Percentiles rank a stretch among this genome's conserved stretches.
Conservation (phyloP, 2,797 vertebrate genomes). For the Channa striata region DNA sequence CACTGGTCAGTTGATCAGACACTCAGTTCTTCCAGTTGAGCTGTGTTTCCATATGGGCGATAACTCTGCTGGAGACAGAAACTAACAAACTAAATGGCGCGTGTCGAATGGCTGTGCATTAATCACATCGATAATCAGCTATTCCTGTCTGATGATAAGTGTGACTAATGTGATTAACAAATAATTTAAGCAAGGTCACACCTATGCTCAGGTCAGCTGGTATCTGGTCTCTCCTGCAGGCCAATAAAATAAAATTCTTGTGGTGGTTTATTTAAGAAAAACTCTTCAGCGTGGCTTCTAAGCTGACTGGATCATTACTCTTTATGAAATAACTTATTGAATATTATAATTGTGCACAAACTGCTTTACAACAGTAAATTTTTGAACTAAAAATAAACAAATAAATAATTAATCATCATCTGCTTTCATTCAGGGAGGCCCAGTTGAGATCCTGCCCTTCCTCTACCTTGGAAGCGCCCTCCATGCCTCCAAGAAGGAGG, state of each 20-base stretch:
- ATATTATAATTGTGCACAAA: conserved; percentile 14
- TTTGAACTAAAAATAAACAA: no score
- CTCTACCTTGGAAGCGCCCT: conserved; percentile 88
- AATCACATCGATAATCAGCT: conserved; percentile 48
- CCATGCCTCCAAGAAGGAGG: conserved; percentile 87
- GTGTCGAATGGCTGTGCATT: conserved; percentile 26
- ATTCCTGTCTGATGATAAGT: conserved; percentile 23
- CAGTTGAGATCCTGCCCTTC: conserved; percentile 89
- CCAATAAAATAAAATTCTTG: conserved; percentile 30
- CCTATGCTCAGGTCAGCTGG: conserved; percentile 41
- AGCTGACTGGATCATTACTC: conserved; percentile 16
- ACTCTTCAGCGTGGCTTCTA: neutral
- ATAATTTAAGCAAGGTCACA: conserved; percentile 39
- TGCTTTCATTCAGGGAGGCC: conserved; percentile 78
- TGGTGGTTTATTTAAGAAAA: neutral
- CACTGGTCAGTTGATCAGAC: neutral
- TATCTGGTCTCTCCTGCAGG: conserved; percentile 22
- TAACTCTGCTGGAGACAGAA: conserved; percentile 1
- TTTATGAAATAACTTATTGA: neutral
- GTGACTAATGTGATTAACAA: conserved; percentile 45
- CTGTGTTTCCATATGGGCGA: conserved; percentile 17
- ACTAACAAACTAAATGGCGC: conserved; percentile 24
- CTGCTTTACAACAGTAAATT: neutral
- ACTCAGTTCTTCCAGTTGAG: neutral
- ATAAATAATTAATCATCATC: conserved; percentile 2